Evolutionary conservation across 2,797 vertebrate genomes (phyloP).

Genomic region (Iguana delicatissima): DNA sequence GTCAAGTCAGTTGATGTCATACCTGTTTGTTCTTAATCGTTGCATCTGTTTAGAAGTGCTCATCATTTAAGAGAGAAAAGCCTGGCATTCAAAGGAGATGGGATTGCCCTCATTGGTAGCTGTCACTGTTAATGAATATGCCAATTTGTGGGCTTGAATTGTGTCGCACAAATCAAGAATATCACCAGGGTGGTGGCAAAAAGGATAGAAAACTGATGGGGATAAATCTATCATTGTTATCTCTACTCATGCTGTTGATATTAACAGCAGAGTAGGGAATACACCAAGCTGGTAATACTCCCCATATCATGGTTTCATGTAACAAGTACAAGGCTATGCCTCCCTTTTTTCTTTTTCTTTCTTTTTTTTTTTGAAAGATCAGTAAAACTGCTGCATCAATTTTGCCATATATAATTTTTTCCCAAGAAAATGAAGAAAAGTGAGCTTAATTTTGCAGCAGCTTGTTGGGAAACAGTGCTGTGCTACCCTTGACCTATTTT

Average conservation of each 20-base stretch:
- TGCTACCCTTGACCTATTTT: slow-evolving; percentile 26
- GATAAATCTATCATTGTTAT: slow-evolving; percentile 67
- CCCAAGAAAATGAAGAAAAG: slow-evolving; percentile 72
- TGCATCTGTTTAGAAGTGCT: slow-evolving; percentile 38
- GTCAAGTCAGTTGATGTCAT: slow-evolving; percentile 46
- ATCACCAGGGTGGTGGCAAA: slow-evolving; percentile 30
- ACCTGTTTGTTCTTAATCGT: slow-evolving; percentile 51
- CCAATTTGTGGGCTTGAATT: slow-evolving; percentile 56
- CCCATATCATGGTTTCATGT: slow-evolving; percentile 64
- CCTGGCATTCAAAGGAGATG: slow-evolving; percentile 73
- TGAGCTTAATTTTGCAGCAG: slow-evolving; percentile 58
- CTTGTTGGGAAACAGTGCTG: slow-evolving; percentile 59
- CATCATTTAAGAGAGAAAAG: slow-evolving; percentile 48
- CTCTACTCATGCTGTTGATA: slow-evolving; percentile 66
- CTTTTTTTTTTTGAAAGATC: slow-evolving; percentile 40
- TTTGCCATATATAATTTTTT: slow-evolving; percentile 59
- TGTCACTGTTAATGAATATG: slow-evolving; percentile 67
- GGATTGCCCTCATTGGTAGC: slow-evolving; percentile 74
- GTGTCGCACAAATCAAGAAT: slow-evolving; percentile 29
- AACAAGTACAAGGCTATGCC: slow-evolving; percentile 58
- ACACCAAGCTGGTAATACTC: slow-evolving; percentile 64
- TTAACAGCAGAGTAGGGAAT: slow-evolving; percentile 62
- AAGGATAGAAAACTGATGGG: slow-evolving; percentile 56
- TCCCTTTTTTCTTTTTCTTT: neutral
- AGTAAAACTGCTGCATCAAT: slow-evolving; percentile 54